Base-by-base conservation (phyloP, 2,888 invertebrate genomes). In the Pseudolycoriella hygida region DNA sequence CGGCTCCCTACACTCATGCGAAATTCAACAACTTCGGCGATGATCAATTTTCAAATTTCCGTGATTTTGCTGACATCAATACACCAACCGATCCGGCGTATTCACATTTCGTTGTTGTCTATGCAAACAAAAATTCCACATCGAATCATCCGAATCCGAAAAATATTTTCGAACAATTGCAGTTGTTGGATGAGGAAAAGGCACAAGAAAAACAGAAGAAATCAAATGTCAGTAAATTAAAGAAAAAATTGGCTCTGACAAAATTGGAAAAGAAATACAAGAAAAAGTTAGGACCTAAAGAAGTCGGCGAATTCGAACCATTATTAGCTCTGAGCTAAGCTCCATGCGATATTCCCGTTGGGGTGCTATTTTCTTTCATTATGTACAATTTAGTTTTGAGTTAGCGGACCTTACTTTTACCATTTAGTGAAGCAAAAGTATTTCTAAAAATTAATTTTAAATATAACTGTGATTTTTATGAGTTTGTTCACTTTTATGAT, bases 11-110 rank as follows among this genome's bases (percentile, higher is more conserved):
- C 43, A 49, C 60, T 3, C 58, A 63, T 46, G 73, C 78, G 56
- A 79, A 79, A 3, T 80, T 81, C 43, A 77, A 80, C 52, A 76
- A 81, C 19, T 34, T 14, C 15, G 34, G n/a, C 5, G 77, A 80
- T 47, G 86, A 88, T 55, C 88, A 88, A 57, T 88, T 89, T 57
- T 85, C 86, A 3, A 86, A 88, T 58, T 89, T 89, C 67, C 73
- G 85, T 55, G 89, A 89, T 59, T 89, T 89, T 56, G 88, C 89
- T 1, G 89, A 89, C 55, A 88, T 89, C 45, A 88, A 87, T 50
- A 77, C 84, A 3, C 85, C 86, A 1, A 74, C 82, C 0, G 84
- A 83, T 56, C 71, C 78, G 2, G 84, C 84, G 5, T 88, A 81
- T 60, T 86, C 87, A 0, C 82, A 87, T 53, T 78, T 77, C 50